These are phyloP conservation scores for Erethizon dorsatum DNA, from an alignment of 2,797 vertebrate species.

Conservation along the genomic window DNA sequence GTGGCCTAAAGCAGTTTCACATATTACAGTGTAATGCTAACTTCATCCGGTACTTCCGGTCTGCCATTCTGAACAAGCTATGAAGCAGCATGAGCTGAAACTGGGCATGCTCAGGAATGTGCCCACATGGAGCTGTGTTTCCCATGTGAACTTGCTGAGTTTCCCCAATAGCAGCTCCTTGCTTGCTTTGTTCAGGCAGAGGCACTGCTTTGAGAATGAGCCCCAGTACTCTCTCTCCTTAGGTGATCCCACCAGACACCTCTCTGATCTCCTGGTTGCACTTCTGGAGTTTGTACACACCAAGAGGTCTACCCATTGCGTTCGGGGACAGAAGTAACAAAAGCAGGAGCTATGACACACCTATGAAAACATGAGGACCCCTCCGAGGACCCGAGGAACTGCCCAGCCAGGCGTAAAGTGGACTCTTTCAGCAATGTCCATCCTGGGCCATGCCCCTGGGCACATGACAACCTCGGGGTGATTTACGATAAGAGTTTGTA, in stretches of 20 bases:
- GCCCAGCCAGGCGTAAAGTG: background rate
- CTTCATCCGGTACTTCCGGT: background rate
- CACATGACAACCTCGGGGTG: conserved; percentile 39
- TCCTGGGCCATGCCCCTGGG: background rate
- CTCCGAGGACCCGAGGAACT: background rate
- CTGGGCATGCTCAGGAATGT: background rate
- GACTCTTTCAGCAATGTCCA: conserved; percentile 1
- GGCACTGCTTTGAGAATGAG: background rate
- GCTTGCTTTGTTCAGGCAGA: background rate
- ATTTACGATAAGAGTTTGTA: background rate
- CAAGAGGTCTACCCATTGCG: background rate
- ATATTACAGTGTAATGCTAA: background rate
- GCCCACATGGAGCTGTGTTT: background rate
- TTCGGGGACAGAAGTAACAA: background rate
- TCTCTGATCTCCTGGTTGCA: background rate
- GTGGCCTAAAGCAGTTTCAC: background rate
- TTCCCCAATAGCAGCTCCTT: background rate
- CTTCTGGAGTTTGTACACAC: background rate
- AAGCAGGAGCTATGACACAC: background rate
- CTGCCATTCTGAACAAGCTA: background rate
- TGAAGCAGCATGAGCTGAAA: background rate
- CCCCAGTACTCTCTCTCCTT: background rate
- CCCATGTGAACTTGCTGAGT: background rate
- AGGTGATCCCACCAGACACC: background rate
- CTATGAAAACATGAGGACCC: background rate